phyloP scores from a whole-genome alignment of 1,140 invertebrate species.

The Zaprionus capensis region DNA sequence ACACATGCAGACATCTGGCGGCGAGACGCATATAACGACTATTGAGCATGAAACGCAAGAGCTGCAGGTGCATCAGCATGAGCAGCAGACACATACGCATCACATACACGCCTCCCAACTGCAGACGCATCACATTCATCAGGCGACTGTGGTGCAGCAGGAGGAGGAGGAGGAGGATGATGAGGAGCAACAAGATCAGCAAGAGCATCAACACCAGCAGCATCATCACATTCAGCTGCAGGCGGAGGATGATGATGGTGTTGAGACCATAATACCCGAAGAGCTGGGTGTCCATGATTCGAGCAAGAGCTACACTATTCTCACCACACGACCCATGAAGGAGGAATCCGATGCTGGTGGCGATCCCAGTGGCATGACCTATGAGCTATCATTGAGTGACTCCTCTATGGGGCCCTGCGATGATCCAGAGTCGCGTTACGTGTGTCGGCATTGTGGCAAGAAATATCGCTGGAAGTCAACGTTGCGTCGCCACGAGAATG shows the following conservation, averaged over 20 bases:
- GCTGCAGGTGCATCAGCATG: conserved; percentile 67
- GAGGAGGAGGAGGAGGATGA: conserved; percentile 44
- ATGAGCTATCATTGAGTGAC: conserved; percentile 82
- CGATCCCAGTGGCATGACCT: conserved; percentile 77
- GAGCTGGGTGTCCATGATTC: conserved; percentile 71
- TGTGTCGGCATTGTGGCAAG: conserved; percentile 92
- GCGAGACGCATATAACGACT: conserved; percentile 72
- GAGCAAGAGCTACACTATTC: conserved; percentile 82
- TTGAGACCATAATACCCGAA: conserved; percentile 75
- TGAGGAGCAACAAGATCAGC: conserved; percentile 50
- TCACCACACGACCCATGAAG: conserved; percentile 80
- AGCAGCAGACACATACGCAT: conserved; percentile 64
- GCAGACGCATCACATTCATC: conserved; percentile 72
- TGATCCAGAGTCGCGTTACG: conserved; percentile 88
- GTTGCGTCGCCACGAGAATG: conserved; percentile 91
- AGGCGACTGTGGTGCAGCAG: conserved; percentile 55
- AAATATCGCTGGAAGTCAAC: conserved; percentile 93
- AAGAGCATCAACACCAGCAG: conserved; percentile 62
- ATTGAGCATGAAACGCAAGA: conserved; percentile 75
- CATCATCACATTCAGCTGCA: conserved; percentile 70
- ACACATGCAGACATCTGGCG: conserved; percentile 69
- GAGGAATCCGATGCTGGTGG: conserved; percentile 68
- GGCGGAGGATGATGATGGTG: conserved; percentile 71
- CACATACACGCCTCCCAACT: conserved; percentile 66
- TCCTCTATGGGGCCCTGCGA: conserved; percentile 84